Conservation (phyloP, 2,113 vertebrate genomes). For the Leuciscus idus region DNA sequence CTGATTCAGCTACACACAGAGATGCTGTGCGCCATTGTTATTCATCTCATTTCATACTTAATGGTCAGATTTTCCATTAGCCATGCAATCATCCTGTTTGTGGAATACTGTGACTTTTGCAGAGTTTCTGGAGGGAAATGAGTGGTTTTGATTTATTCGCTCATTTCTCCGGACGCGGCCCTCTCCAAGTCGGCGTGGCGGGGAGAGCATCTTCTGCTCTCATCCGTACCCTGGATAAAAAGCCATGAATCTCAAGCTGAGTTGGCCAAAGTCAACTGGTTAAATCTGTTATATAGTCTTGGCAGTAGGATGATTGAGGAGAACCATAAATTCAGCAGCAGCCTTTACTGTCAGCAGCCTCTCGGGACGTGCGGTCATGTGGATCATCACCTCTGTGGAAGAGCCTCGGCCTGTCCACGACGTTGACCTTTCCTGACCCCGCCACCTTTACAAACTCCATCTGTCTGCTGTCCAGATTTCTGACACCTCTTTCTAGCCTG, state of each 20-base stretch:
- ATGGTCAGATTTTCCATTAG: slow-evolving; percentile 58
- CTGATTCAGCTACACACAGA: slow-evolving; percentile 43
- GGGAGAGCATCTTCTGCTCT: slow-evolving; percentile 53
- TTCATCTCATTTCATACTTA: slow-evolving; percentile 51
- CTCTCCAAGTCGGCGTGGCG: slow-evolving; percentile 46
- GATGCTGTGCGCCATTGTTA: slow-evolving; percentile 44
- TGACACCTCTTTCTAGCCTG: slow-evolving; percentile 26
- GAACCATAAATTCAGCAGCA: slow-evolving; percentile 54
- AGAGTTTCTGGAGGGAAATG: slow-evolving; percentile 46
- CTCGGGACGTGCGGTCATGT: slow-evolving; percentile 43
- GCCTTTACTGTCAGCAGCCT: slow-evolving; percentile 49
- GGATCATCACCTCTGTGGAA: slow-evolving; percentile 31
- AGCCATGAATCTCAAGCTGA: slow-evolving; percentile 55
- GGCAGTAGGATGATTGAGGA: slow-evolving; percentile 50
- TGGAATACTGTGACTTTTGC: slow-evolving; percentile 53
- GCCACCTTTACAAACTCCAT: slow-evolving; percentile 8
- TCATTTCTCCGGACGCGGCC: slow-evolving; percentile 37
- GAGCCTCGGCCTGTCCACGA: slow-evolving; percentile 19
- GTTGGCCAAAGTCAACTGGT: slow-evolving; percentile 60
- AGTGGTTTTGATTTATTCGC: slow-evolving; percentile 54
- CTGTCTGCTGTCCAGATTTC: slow-evolving; percentile 35
- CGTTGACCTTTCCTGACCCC: slow-evolving; percentile 32
- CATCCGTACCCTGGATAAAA: slow-evolving; percentile 42
- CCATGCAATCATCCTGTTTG: slow-evolving; percentile 34
- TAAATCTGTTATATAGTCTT: slow-evolving; percentile 57